A percentile compares a stretch with the other conserved stretches of the same genome.
phyloP scores from a whole-genome alignment of 2,113 vertebrate species.

The Corythoichthys intestinalis region DNA sequence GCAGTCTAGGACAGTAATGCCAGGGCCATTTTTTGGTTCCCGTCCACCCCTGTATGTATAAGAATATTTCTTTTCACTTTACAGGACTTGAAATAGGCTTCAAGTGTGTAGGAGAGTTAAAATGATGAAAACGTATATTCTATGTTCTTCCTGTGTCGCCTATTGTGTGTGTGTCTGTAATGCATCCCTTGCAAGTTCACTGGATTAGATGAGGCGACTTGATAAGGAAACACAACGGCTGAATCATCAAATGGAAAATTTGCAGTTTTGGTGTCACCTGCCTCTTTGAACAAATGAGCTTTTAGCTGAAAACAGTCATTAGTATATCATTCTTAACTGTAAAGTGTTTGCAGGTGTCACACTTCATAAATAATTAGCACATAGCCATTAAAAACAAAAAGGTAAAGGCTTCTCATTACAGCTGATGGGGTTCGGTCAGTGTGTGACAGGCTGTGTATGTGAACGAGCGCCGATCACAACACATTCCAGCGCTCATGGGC shows the following conservation, averaged over 20 bases:
- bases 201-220: background rate
- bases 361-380: constrained; percentile 4
- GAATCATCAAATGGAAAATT: background rate
- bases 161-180: background rate
- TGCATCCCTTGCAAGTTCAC: background rate
- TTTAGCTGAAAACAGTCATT: background rate
- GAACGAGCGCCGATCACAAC: constrained; percentile 63
- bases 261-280: background rate
- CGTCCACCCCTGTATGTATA: too few species aligned
- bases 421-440: constrained; percentile 8
- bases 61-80: too few species aligned
- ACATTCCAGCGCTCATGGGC: constrained; percentile 59
- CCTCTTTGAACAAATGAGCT: background rate
- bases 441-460: constrained; percentile 50
- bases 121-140: background rate
- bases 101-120: background rate
- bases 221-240: background rate
- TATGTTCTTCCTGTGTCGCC: background rate
- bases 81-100: background rate
- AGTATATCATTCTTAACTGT: background rate
- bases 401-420: constrained; percentile 4
- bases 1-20: too few species aligned
- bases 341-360: constrained; percentile 23
- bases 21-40: too few species aligned
- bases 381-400: constrained; percentile 10